phyloP scores from a whole-genome alignment of 2,888 invertebrate species.

The Odontothrips loti region DNA sequence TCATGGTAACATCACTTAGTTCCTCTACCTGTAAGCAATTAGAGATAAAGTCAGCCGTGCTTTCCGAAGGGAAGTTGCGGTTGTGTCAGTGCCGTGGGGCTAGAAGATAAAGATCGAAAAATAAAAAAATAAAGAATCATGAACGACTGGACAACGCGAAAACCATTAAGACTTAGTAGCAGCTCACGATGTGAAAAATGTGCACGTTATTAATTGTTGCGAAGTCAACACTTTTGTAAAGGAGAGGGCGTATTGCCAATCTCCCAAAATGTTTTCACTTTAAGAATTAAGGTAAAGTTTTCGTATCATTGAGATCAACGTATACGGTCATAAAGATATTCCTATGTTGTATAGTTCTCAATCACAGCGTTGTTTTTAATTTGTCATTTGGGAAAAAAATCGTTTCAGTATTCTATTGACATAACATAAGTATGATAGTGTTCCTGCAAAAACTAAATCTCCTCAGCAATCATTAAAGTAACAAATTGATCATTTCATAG shows the following conservation, averaged over 20 bases:
- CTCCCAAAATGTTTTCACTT: background rate
- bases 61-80: background rate
- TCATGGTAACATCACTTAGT: background rate
- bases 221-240: background rate
- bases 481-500: too few species aligned
- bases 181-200: slow-evolving; percentile 18
- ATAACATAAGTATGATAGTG: too few species aligned
- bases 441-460: background rate
- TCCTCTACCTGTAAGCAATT: background rate
- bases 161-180: slow-evolving; percentile 17
- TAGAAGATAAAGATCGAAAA: background rate
- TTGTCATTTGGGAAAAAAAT: background rate
- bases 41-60: background rate
- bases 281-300: background rate
- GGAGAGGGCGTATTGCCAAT: background rate
- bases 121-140: background rate
- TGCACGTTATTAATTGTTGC: background rate
- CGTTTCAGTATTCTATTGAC: background rate
- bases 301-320: background rate
- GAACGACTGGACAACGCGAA: slow-evolving; percentile 1
- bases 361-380: background rate
- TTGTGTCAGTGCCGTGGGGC: background rate
- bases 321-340: background rate
- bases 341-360: background rate
- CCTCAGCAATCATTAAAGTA: background rate